phyloP scores from a whole-genome alignment of 2,113 vertebrate species.

The Pterocles orientalis region DNA sequence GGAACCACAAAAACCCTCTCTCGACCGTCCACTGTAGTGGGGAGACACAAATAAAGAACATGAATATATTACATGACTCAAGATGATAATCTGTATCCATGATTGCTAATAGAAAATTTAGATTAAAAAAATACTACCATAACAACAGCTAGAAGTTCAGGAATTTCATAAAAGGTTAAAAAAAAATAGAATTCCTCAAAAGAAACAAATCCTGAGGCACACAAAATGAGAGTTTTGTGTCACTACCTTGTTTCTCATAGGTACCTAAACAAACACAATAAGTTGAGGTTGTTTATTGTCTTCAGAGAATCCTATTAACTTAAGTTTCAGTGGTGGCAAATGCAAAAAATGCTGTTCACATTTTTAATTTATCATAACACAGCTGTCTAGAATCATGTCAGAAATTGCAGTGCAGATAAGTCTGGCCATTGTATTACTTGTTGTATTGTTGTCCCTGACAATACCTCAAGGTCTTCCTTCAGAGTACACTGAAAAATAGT shows the following conservation, averaged over 20 bases:
- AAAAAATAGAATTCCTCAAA: neutral
- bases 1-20: too few species aligned
- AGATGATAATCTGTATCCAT: neutral
- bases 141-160: neutral
- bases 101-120: neutral
- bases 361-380: neutral
- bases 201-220: neutral
- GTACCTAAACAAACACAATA: neutral
- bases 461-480: neutral
- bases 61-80: neutral
- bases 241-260: neutral
- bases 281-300: neutral
- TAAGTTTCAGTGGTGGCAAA: neutral
- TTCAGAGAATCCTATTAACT: neutral
- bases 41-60: neutral
- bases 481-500: neutral
- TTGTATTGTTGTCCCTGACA: neutral
- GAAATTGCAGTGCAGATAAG: neutral
- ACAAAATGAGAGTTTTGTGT: neutral
- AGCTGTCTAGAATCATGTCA: neutral
- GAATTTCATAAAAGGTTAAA: neutral
- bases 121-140: neutral
- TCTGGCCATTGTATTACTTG: neutral
- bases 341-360: neutral
- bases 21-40: too few species aligned